Base-by-base conservation (phyloP, 2,797 vertebrate species). In the Oreochromis grahami region DNA sequence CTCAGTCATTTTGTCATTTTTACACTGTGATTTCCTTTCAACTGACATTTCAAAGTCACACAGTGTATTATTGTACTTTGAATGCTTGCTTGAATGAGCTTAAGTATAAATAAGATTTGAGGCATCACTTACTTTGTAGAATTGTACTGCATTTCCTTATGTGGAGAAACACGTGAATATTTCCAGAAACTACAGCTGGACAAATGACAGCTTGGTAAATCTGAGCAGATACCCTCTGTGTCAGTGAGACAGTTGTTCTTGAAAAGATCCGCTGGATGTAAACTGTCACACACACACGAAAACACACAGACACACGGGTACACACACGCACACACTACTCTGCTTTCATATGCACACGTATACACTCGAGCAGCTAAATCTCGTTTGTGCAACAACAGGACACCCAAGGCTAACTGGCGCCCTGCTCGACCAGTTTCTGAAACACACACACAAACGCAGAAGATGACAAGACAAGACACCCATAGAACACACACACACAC, bases 371-470 rank as follows among this genome's bases (percentile, higher is more conserved):
- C 15, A 78, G 76, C 83, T 43, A 87, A 88, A 91, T 93, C 85
- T 87, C 36, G 58, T 94, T 92, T 94, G 86, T 88, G 86, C 84
- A 91, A 92, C 84, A 95, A 92, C 91, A 95, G 86, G 88, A 93
- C 86, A 92, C 84, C 85, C 92, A 93, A 93, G 92, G 89, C 93
- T 92, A 85, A 90, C 91, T 86, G 87, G 84, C 88, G 55, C 94
- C 93, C 84, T 93, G 94, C 89, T 93, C 81, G 82, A 96, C 94
- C 94, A 92, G 93, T 95, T 95, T 91, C 79, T 85, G 58, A 82
- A 76, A 88, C 63, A 85, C 81, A 91, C 83, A 81, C 85, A 78
- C 82, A 84, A 77, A 83, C 82, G 82, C 76, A 87, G 72, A 83
- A 55, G 78, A 74, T 51, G 43, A 58, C 51, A 60, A 84, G 77